Percentiles rank a stretch among this genome's conserved stretches.
phyloP scores from a whole-genome alignment of 2,113 vertebrate genomes.

The Muscicapa adusta region DNA sequence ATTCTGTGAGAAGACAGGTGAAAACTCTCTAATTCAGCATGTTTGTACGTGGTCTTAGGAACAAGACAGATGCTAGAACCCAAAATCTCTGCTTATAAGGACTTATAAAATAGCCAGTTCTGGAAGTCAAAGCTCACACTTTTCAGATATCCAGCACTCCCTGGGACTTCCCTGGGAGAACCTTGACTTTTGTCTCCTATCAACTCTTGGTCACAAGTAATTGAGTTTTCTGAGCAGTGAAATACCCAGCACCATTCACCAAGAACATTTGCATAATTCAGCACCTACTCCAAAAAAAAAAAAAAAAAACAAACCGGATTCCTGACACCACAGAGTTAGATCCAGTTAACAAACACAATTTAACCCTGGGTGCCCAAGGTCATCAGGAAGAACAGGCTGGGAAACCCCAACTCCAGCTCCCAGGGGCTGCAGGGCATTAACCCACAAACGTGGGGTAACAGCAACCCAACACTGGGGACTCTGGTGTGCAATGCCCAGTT shows the following conservation, averaged over 20 bases:
- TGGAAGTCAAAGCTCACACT: background rate
- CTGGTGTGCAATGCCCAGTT: background rate
- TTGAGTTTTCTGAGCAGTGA: background rate
- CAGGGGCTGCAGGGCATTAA: rapidly evolving
- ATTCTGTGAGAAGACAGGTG: constrained; percentile 72
- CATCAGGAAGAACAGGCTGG: background rate
- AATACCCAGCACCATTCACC: background rate
- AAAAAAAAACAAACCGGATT: too few species aligned
- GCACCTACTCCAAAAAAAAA: background rate
- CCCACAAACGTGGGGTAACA: rapidly evolving
- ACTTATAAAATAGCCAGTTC: background rate
- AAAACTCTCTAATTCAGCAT: constrained; percentile 66
- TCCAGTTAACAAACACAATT: background rate
- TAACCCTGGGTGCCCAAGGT: background rate
- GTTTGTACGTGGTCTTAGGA: constrained; percentile 2
- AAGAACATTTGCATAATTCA: background rate
- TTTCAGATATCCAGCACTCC: background rate
- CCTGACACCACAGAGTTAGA: constrained; percentile 32
- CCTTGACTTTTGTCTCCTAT: background rate
- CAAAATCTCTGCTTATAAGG: background rate
- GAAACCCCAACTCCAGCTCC: background rate
- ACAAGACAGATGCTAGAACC: constrained; percentile 54
- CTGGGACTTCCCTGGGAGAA: background rate
- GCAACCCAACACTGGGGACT: background rate
- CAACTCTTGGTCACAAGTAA: background rate